Evolutionary conservation across 2,888 invertebrate genomes (phyloP).

Genomic region (Masnerella sp.): DNA sequence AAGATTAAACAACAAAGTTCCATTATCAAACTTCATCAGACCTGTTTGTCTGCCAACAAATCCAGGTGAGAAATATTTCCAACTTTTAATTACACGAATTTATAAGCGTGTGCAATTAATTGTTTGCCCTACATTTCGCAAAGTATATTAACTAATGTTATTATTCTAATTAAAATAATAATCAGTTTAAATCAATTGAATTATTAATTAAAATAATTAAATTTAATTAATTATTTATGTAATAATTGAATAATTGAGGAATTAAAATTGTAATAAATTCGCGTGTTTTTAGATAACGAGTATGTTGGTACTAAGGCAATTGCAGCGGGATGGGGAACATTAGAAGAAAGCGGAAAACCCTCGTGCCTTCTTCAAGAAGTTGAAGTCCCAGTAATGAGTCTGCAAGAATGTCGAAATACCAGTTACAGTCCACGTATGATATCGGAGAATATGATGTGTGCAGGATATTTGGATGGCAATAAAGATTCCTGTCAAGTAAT

Average conservation of each 20-base stretch:
- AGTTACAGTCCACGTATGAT: slow-evolving; percentile 92
- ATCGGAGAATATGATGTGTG: slow-evolving; percentile 92
- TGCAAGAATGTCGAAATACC: slow-evolving; percentile 79
- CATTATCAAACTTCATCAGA: slow-evolving; percentile 86
- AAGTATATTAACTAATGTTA: too few relatives aligned
- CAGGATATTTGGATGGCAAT: slow-evolving; percentile 86
- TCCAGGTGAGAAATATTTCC: slow-evolving; percentile 80
- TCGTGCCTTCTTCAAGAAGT: slow-evolving; percentile 91
- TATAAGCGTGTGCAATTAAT: too few relatives aligned
- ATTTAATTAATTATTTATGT: too few relatives aligned
- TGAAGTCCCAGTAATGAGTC: slow-evolving; percentile 83
- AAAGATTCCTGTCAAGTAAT: slow-evolving; percentile 90
- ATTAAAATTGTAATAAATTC: too few relatives aligned
- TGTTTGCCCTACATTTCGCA: too few relatives aligned
- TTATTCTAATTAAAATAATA: background rate
- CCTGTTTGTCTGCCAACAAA: slow-evolving; percentile 89
- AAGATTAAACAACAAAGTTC: slow-evolving; percentile 88
- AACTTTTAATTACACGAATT: too few relatives aligned
- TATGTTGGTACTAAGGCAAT: slow-evolving; percentile 86
- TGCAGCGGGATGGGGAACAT: slow-evolving; percentile 92
- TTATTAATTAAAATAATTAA: background rate
- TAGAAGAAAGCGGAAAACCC: slow-evolving; percentile 91
- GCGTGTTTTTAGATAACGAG: slow-evolving; percentile 79
- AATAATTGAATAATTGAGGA: too few relatives aligned
- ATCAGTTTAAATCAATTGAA: background rate